Percentiles rank a stretch among this genome's conserved stretches.
phyloP scores from a whole-genome alignment of 2,113 vertebrate genomes.

The Trematocara variabile region DNA sequence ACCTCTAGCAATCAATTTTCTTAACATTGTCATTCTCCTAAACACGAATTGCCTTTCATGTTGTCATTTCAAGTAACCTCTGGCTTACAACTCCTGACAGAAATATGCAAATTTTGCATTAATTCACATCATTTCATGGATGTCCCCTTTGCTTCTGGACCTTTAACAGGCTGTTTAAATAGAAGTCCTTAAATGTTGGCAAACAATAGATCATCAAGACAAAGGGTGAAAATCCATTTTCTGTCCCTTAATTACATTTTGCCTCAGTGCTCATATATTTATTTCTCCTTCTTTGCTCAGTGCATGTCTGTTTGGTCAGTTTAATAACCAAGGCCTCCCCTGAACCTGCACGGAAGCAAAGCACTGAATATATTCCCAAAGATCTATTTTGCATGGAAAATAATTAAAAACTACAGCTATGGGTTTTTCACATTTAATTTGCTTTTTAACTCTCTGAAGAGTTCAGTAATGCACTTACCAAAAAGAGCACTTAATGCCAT shows the following conservation, averaged over 20 bases:
- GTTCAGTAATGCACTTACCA: constrained; percentile 22
- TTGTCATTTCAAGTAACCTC: neutral
- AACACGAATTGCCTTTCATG: neutral
- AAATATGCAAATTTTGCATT: neutral
- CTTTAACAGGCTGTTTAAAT: constrained; percentile 2
- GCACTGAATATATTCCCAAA: constrained; percentile 6
- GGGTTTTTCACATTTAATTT: constrained; percentile 23
- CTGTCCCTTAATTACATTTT: constrained; percentile 55
- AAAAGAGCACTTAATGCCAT: constrained; percentile 25
- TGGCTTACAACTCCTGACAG: neutral
- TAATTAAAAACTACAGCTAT: constrained; percentile 39
- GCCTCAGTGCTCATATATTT: constrained; percentile 18
- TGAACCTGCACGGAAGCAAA: constrained; percentile 20
- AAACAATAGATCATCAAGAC: constrained; percentile 46
- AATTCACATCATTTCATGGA: neutral
- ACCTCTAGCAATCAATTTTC: neutral
- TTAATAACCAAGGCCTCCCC: constrained; percentile 40
- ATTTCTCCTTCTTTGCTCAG: constrained; percentile 31
- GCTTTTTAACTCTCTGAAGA: constrained; percentile 29
- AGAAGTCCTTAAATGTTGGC: constrained; percentile 45
- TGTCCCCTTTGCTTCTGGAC: neutral
- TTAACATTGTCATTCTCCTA: neutral
- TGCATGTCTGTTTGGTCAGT: constrained; percentile 55
- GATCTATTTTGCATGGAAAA: constrained; percentile 50
- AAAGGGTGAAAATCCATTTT: constrained; percentile 56